Evolutionary conservation across 1,140 invertebrate species (phyloP).

Genomic region (Drosophila sucinea): DNA sequence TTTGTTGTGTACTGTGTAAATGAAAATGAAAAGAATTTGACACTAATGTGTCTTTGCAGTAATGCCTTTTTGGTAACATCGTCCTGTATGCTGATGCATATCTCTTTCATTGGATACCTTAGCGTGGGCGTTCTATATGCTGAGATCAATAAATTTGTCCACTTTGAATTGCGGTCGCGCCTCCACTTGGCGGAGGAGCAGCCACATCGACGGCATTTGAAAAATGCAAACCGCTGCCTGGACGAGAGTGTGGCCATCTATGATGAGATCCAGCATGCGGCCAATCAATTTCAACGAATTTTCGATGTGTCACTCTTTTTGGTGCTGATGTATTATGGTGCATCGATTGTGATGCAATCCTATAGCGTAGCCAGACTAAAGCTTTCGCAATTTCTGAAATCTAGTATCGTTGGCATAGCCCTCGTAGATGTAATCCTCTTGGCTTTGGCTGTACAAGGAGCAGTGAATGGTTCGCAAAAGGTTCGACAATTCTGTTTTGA

Average conservation of each 20-base stretch:
- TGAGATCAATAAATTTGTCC: conserved; percentile 52
- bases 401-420: conserved; percentile 36
- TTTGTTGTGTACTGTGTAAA: background rate
- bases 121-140: conserved; percentile 53
- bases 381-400: background rate
- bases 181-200: background rate
- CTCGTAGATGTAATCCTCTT: conserved; percentile 54
- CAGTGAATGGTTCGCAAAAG: conserved; percentile 33
- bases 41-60: background rate
- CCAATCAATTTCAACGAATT: conserved; percentile 33
- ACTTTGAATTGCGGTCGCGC: conserved; percentile 27
- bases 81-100: conserved; percentile 30
- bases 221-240: background rate
- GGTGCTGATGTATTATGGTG: conserved; percentile 21
- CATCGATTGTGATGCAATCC: conserved; percentile 33
- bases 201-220: background rate
- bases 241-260: conserved; percentile 57
- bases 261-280: conserved; percentile 42
- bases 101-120: conserved; percentile 53
- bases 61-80: conserved; percentile 8
- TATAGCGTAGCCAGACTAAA: conserved; percentile 28
- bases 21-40: background rate
- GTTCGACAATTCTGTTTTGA: conserved; percentile 52
- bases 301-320: conserved; percentile 55
- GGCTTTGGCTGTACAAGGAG: conserved; percentile 44